phyloP scores from a whole-genome alignment of 2,888 invertebrate species.

The Bellardia bayeri region DNA sequence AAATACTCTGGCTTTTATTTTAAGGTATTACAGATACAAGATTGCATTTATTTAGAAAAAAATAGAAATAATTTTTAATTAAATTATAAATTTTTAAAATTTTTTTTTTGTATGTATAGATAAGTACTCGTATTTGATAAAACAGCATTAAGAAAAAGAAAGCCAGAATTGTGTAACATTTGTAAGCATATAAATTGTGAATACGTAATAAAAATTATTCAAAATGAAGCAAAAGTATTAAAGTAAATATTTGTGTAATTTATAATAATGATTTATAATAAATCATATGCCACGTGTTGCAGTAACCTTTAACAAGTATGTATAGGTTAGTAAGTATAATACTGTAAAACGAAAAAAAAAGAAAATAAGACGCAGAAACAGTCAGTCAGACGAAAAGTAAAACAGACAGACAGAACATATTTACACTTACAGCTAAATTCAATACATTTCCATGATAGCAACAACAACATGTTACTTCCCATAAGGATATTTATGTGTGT shows the following conservation, averaged over 20 bases:
- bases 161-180: neutral
- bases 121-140: too few species aligned
- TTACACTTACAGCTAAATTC: neutral
- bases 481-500: neutral
- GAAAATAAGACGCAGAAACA: neutral
- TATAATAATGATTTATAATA: conserved; percentile 32
- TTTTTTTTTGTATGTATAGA: too few species aligned
- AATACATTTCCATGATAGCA: neutral
- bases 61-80: conserved; percentile 1
- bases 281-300: conserved; percentile 48
- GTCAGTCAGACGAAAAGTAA: neutral
- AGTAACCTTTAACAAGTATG: neutral
- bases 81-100: conserved; percentile 24
- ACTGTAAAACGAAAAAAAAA: neutral
- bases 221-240: neutral
- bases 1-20: neutral
- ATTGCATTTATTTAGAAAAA: neutral
- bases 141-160: neutral
- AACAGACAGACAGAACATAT: neutral
- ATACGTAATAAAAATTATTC: too few species aligned
- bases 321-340: too few species aligned
- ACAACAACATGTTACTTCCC: neutral
- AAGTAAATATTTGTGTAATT: neutral
- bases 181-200: neutral
- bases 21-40: neutral